Evolutionary conservation across 1,140 invertebrate species (phyloP), one percentile per base, ranked within the genome.

Genomic region (Mylabris phalerata): DNA sequence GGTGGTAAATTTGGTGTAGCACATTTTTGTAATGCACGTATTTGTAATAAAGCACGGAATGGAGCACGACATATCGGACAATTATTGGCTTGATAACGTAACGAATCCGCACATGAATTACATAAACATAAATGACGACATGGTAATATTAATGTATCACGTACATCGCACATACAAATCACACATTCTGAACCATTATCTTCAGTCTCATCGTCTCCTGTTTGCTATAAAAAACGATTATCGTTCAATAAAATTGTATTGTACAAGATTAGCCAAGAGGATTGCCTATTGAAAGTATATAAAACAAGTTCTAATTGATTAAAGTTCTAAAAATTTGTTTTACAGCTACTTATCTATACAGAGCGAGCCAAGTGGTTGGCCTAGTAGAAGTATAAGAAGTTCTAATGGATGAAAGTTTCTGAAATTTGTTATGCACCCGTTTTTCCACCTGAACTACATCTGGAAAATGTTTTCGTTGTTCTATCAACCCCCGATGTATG

Each of bases 151-250:
- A 99, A 78, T 0, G 98, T 99, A 74, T 99, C 97, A 0, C 97
- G 79, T 9, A 93, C 88, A 73, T 98, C 95, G 70, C 90, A 95
- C 94, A 98, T 98, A 74, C 97, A 99, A 70, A 99, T 98, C 9
- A 99, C 96, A 79, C 98, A 99, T 78, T 99, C 98, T 7, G 92
- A 92, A 10, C 95, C 93, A 73, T 92, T 95, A 70, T 98, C 95
- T 70, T 98, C 95, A 2, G 88, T 85, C 62, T 98, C 94, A 69
- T 94, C 90, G 67, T 96, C 93, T 47, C 84, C 82, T 9, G 80
- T 82, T 59, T 80, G 80, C 79, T 88, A 74, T 50, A 48, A 58
- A 43, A 59, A 44, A 2, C 39, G 25, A 54, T 48, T 46, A 60
- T 3, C 5, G 24, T 42, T n/a, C n/a, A 51, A 61, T 9, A 32